Evolutionary conservation across 2,888 invertebrate species (phyloP).

Genomic region (Agelastica alni): DNA sequence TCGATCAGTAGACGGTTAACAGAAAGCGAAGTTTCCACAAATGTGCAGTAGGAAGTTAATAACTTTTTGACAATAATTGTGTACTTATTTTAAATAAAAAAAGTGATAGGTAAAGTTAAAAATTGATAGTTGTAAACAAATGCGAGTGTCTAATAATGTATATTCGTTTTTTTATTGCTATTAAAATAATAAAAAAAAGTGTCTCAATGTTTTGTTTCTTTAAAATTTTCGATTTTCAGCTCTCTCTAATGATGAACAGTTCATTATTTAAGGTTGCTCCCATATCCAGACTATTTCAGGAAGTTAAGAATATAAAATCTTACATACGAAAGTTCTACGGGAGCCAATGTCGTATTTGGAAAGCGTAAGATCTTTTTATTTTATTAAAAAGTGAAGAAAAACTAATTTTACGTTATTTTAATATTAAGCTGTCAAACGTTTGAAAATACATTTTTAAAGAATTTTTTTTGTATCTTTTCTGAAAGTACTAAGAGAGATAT

Average conservation of each 20-base stretch:
- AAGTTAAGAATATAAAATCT: neutral
- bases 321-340: conserved; percentile 9
- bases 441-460: conserved; percentile 17
- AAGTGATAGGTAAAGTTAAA: too few relatives aligned
- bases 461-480: neutral
- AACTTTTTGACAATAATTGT: too few relatives aligned
- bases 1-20: too few relatives aligned
- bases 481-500: neutral
- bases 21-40: too few relatives aligned
- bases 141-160: too few relatives aligned
- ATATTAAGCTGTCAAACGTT: conserved; percentile 9
- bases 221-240: conserved; percentile 18
- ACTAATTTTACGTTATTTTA: neutral
- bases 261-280: conserved; percentile 8
- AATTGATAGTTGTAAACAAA: too few relatives aligned
- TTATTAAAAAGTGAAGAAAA: conserved; percentile 6
- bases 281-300: neutral
- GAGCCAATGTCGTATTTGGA: conserved; percentile 7
- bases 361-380: conserved; percentile 7
- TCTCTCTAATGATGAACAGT: conserved; percentile 10
- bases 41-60: too few relatives aligned
- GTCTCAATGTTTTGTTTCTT: neutral
- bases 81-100: too few relatives aligned
- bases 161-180: too few relatives aligned
- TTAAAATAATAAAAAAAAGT: too few relatives aligned